A percentile compares a stretch with the other conserved stretches of the same genome.
Evolutionary conservation across 2,888 invertebrate genomes (phyloP).

Genomic region (Hirtodrosophila confusa): DNA sequence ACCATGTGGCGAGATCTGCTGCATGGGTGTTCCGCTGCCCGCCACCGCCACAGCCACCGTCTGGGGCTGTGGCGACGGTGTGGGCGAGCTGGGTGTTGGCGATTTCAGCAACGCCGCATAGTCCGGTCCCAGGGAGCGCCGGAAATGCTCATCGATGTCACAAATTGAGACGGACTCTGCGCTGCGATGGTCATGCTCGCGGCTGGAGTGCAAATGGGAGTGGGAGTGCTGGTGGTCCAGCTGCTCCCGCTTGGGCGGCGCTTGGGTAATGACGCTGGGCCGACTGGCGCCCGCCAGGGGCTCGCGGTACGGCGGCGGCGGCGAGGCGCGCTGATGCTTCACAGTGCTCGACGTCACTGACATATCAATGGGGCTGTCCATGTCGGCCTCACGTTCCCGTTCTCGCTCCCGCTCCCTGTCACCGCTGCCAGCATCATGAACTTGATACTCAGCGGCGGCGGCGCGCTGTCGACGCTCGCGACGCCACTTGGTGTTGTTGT

Average conservation of each 20-base stretch:
- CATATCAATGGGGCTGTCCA: slow-evolving; percentile 84
- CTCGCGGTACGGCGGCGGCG: slow-evolving; percentile 84
- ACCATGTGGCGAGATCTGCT: slow-evolving; percentile 67
- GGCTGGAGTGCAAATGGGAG: slow-evolving; percentile 56
- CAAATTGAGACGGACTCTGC: slow-evolving; percentile 90
- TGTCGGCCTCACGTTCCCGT: slow-evolving; percentile 46
- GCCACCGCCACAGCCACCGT: slow-evolving; percentile 35
- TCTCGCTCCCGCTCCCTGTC: slow-evolving; percentile 31
- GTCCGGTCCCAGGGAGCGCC: slow-evolving; percentile 94
- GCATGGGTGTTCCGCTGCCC: slow-evolving; percentile 56
- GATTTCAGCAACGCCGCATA: slow-evolving; percentile 88
- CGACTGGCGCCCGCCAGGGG: slow-evolving; percentile 82
- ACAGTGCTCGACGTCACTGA: slow-evolving; percentile 82
- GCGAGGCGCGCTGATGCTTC: slow-evolving; percentile 80
- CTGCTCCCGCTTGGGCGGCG: slow-evolving; percentile 83
- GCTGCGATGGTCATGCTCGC: slow-evolving; percentile 81
- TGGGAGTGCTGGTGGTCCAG: slow-evolving; percentile 63
- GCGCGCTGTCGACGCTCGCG: slow-evolving; percentile 87
- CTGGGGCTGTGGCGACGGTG: slow-evolving; percentile 70
- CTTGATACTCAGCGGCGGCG: slow-evolving; percentile 82
- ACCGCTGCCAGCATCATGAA: slow-evolving; percentile 51
- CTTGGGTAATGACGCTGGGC: slow-evolving; percentile 88
- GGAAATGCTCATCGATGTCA: slow-evolving; percentile 98
- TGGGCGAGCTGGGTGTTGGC: slow-evolving; percentile 76
- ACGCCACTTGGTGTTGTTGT: slow-evolving; percentile 90